Evolutionary conservation across 2,888 invertebrate species (phyloP).

Genomic region (Apodemia hepburni): DNA sequence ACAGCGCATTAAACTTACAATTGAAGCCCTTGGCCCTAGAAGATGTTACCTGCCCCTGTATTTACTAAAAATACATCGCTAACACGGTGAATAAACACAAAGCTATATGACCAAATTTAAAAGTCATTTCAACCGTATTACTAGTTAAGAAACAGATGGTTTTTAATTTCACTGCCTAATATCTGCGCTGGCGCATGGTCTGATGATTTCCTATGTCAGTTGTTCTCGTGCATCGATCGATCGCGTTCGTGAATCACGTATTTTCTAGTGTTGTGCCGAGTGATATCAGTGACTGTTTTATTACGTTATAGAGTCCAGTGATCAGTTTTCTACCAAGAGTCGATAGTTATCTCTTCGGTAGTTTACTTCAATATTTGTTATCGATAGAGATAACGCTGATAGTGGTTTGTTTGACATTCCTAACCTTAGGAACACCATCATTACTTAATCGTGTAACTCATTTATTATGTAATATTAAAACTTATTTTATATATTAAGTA

Average conservation of each 20-base stretch:
- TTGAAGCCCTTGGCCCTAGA: conserved; percentile 62
- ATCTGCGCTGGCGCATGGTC: conserved; percentile 64
- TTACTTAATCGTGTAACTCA: conserved; percentile 19
- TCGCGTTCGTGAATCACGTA: conserved; percentile 37
- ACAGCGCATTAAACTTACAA: conserved; percentile 25
- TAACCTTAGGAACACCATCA: conserved; percentile 25
- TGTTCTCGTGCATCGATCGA: conserved; percentile 66
- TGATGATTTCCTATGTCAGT: conserved; percentile 64
- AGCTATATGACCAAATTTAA: conserved; percentile 36
- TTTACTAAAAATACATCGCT: conserved; percentile 72
- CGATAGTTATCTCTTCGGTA: conserved; percentile 35
- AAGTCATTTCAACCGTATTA: conserved; percentile 22
- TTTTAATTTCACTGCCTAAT: conserved; percentile 47
- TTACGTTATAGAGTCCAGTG: conserved; percentile 28
- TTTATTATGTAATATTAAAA: conserved; percentile 19
- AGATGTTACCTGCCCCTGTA: conserved; percentile 66
- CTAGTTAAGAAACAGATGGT: conserved; percentile 28
- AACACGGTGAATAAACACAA: conserved; percentile 69
- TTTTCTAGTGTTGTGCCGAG: conserved; percentile 24
- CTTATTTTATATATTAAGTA: background rate
- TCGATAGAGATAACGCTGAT: conserved; percentile 57
- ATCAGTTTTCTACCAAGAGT: conserved; percentile 28
- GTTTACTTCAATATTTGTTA: conserved; percentile 44
- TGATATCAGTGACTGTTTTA: conserved; percentile 27
- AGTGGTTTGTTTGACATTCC: conserved; percentile 53